phyloP scores from a whole-genome alignment of 1,140 invertebrate species.

The Zaprionus lachaisei region DNA sequence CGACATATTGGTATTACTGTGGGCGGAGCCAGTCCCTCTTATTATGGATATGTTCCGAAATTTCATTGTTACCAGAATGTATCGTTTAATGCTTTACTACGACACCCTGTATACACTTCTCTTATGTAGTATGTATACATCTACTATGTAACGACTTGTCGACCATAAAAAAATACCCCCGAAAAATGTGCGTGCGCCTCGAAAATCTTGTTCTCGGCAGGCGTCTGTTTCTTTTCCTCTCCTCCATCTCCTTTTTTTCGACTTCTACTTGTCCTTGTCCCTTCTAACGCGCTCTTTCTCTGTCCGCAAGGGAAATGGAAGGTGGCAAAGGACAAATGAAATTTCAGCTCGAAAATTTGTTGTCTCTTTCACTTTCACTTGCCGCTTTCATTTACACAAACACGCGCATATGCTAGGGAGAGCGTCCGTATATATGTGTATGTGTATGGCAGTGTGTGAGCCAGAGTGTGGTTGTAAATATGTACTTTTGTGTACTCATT shows the following conservation, averaged over 20 bases:
- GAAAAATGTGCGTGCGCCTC: constrained; percentile 76
- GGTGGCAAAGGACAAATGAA: constrained; percentile 68
- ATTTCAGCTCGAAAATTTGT: constrained; percentile 59
- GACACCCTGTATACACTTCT: not conserved
- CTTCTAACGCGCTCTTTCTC: constrained; percentile 21
- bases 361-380: constrained; percentile 74
- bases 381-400: constrained; percentile 26
- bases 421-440: not conserved
- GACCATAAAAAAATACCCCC: constrained; percentile 62
- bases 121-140: not conserved
- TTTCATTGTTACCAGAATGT: not conserved
- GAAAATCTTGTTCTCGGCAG: constrained; percentile 5
- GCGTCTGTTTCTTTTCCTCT: not conserved
- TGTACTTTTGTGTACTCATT: not conserved
- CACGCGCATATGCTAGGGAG: not conserved
- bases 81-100: not conserved
- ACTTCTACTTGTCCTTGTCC: constrained; percentile 8
- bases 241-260: not conserved
- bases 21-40: too few species aligned
- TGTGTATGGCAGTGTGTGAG: not conserved
- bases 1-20: too few species aligned
- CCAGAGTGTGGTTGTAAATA: not conserved
- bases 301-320: constrained; percentile 14
- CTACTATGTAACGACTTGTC: not conserved
- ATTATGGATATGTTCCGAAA: too few species aligned